Evolutionary conservation across 1,140 invertebrate species (phyloP).

Genomic region (Hyles vespertilio): DNA sequence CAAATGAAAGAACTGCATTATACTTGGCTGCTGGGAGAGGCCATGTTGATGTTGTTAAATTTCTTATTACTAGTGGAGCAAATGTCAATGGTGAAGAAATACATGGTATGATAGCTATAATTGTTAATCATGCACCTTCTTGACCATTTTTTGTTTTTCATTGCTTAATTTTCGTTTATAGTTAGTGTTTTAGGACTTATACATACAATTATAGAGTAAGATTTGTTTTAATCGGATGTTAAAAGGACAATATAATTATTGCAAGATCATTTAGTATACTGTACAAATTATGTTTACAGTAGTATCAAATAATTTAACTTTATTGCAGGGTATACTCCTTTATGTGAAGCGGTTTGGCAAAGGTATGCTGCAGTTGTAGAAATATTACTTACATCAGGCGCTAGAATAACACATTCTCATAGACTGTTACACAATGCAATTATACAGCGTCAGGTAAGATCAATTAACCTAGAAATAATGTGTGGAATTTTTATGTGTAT

Average conservation of each 20-base stretch:
- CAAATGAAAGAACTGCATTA: slow-evolving; percentile 56
- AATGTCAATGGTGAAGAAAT: slow-evolving; percentile 88
- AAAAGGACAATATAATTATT: too few species aligned
- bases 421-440: slow-evolving; percentile 63
- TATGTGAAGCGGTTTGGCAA: slow-evolving; percentile 66
- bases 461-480: not conserved
- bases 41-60: slow-evolving; percentile 54
- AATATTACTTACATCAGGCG: slow-evolving; percentile 45
- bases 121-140: too few species aligned
- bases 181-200: too few species aligned
- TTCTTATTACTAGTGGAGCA: slow-evolving; percentile 78
- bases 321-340: slow-evolving; percentile 56
- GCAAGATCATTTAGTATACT: too few species aligned
- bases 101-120: slow-evolving; percentile 68
- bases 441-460: slow-evolving; percentile 50
- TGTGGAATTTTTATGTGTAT: not conserved
- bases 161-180: too few species aligned
- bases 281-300: too few species aligned
- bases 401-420: slow-evolving; percentile 60
- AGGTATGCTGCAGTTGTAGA: slow-evolving; percentile 49
- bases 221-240: too few species aligned
- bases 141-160: too few species aligned
- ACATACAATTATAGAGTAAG: too few species aligned
- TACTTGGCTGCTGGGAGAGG: slow-evolving; percentile 54
- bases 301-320: not conserved